Evolutionary conservation across 2,888 invertebrate genomes (phyloP).

Genomic region (Chloroclystis v-ata): DNA sequence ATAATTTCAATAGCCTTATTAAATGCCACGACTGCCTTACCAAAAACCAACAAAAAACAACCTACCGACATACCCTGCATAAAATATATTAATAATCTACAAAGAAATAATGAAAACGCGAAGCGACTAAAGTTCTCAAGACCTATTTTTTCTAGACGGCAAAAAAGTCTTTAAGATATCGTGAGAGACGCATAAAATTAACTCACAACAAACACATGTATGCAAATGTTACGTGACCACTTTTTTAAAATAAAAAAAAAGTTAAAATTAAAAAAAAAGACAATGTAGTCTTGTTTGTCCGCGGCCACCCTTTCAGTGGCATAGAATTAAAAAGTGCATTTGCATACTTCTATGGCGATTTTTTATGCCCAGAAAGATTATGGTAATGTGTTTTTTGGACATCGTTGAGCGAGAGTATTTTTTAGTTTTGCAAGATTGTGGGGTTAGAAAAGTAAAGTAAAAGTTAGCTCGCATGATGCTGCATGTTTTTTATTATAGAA

Average conservation of each 20-base stretch:
- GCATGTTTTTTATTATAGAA: too few relatives aligned
- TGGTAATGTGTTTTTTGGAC: constrained; percentile 73
- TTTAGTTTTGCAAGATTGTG: constrained; percentile 47
- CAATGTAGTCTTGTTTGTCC: constrained; percentile 45
- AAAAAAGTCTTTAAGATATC: constrained; percentile 46
- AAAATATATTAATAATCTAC: constrained; percentile 12
- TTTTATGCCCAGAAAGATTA: constrained; percentile 65
- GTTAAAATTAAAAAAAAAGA: constrained; percentile 39
- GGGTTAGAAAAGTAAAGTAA: constrained; percentile 31
- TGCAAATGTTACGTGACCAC: constrained; percentile 68
- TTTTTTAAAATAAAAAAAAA: constrained; percentile 47
- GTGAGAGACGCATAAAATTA: constrained; percentile 69
- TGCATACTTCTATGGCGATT: constrained; percentile 70
- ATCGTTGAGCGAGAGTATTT: constrained; percentile 40
- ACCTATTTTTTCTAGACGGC: constrained; percentile 34
- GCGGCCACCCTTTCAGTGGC: constrained; percentile 47
- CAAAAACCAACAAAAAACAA: background rate
- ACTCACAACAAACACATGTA: constrained; percentile 44
- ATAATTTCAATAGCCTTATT: too few relatives aligned
- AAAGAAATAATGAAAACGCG: constrained; percentile 16
- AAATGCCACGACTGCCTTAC: too few relatives aligned
- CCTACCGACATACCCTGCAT: constrained; percentile 1
- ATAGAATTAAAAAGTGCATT: constrained; percentile 48
- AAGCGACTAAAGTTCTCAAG: constrained; percentile 27
- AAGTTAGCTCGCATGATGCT: constrained; percentile 2